Conservation (phyloP, 2,113 vertebrate genomes). For the Scytalopus superciliaris region DNA sequence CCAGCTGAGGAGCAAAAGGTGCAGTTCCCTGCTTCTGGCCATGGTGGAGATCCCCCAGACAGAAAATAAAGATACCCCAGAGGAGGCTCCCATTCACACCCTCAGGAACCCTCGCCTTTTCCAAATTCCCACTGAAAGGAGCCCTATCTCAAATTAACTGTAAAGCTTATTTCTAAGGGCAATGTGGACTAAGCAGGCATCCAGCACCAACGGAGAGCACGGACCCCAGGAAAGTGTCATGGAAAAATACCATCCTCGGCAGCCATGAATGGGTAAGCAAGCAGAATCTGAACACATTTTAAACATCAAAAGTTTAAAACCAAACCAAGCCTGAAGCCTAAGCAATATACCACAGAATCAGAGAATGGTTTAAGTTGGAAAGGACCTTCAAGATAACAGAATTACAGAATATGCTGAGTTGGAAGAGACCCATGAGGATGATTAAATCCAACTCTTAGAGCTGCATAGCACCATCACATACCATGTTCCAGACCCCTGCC, state of each 20-base stretch:
- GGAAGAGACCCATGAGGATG: no score
- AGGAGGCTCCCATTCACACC: not conserved
- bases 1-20: not conserved
- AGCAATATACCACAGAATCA: not conserved
- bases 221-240: not conserved
- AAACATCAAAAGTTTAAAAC: not conserved
- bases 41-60: not conserved
- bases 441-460: no score
- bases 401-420: no score
- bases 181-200: rapidly evolving
- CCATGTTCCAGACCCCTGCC: not conserved
- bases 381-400: no score
- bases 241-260: not conserved
- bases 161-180: not conserved
- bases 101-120: not conserved
- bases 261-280: not conserved
- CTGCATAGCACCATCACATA: no score
- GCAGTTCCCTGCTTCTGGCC: not conserved
- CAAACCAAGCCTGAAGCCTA: not conserved
- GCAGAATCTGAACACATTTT: not conserved
- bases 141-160: not conserved
- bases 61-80: not conserved
- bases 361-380: no score
- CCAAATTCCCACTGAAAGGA: not conserved
- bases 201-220: rapidly evolving